Conservation (phyloP, 2,888 invertebrate species). For the Drosophila neutralis region DNA sequence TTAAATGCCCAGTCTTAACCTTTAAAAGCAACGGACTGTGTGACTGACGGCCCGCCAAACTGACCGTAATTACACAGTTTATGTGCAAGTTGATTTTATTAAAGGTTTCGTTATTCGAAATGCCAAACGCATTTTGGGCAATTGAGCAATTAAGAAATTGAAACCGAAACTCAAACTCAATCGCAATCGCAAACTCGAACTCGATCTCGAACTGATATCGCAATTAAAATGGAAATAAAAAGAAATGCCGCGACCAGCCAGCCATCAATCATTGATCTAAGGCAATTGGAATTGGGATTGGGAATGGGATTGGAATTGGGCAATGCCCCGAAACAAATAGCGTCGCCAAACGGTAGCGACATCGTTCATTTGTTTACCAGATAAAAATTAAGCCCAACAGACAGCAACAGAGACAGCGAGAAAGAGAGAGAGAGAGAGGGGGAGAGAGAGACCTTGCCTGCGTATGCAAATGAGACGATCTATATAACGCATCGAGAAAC, state of each 20-base stretch:
- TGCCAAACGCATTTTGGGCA: conserved; percentile 30
- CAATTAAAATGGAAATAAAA: conserved; percentile 39
- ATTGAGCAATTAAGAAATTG: conserved; percentile 39
- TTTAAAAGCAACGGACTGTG: conserved; percentile 64
- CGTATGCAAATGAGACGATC: conserved; percentile 40
- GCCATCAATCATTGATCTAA: conserved; percentile 56
- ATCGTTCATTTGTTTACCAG: conserved; percentile 41
- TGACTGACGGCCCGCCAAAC: conserved; percentile 36
- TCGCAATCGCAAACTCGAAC: neutral
- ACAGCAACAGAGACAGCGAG: conserved; percentile 4
- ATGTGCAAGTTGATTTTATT: conserved; percentile 48
- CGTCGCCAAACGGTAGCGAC: conserved; percentile 66
- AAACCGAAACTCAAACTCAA: conserved; percentile 2
- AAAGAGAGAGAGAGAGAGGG: neutral
- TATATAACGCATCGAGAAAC: conserved; percentile 37
- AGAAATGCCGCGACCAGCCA: conserved; percentile 58
- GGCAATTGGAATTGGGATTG: conserved; percentile 49
- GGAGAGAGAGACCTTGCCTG: neutral
- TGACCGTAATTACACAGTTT: conserved; percentile 51
- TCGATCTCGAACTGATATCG: conserved; percentile 15
- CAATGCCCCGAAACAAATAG: conserved; percentile 56
- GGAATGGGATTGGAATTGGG: conserved; percentile 20
- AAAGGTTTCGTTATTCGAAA: conserved; percentile 54
- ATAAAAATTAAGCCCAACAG: conserved; percentile 6
- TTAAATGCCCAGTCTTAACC: conserved; percentile 75